A percentile compares a stretch with the other conserved stretches of the same genome.
Evolutionary conservation across 2,888 invertebrate genomes (phyloP).

Genomic region (Drosophila kambysellisi): DNA sequence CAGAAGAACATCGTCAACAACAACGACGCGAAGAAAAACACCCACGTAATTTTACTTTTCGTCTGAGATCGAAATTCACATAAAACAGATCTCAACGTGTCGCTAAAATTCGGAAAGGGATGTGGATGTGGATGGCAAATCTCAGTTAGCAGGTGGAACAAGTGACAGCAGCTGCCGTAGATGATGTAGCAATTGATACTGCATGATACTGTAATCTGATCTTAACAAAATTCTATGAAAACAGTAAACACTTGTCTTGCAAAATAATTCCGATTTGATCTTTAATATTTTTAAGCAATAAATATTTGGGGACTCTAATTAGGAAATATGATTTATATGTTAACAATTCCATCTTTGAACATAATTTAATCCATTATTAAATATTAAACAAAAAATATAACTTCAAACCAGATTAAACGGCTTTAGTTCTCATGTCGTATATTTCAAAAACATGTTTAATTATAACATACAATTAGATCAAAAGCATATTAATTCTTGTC

Average conservation of each 20-base stretch:
- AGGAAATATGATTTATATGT: background rate
- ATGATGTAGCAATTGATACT: background rate
- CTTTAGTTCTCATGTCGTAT: background rate
- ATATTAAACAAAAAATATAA: background rate
- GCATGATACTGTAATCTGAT: constrained; percentile 1
- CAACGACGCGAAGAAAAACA: constrained; percentile 13
- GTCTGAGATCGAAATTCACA: constrained; percentile 32
- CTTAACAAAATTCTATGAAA: background rate
- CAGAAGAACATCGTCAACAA: constrained; percentile 12
- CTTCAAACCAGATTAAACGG: background rate
- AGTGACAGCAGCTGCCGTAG: background rate
- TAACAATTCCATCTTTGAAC: background rate
- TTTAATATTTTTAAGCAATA: background rate
- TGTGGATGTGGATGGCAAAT: background rate
- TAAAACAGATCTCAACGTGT: constrained; percentile 28
- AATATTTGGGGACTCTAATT: background rate
- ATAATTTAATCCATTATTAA: background rate
- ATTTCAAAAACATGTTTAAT: background rate
- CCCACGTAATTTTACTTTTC: constrained; percentile 61
- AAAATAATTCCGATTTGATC: background rate
- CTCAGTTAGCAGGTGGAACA: constrained; percentile 15
- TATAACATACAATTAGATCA: background rate
- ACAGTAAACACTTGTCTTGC: background rate
- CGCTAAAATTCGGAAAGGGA: constrained; percentile 3
- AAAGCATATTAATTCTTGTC: background rate